These are phyloP conservation scores for Chironomus tepperi DNA, from an alignment of 1,140 invertebrate species.

Conservation along the genomic window DNA sequence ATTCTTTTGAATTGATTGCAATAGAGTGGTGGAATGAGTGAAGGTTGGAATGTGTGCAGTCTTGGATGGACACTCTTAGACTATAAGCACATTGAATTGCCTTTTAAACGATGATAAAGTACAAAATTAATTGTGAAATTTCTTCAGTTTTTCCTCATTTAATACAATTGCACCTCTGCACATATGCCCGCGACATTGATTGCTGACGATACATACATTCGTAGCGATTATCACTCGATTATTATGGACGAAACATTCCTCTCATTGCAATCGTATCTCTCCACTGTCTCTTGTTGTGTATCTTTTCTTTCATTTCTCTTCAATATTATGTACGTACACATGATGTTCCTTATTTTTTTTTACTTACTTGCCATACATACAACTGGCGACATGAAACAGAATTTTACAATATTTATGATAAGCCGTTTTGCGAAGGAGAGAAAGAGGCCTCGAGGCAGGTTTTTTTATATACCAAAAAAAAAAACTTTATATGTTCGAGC, in stretches of 20 bases:
- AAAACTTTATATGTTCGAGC: too few relatives aligned
- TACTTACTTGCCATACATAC: neutral
- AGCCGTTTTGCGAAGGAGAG: too few relatives aligned
- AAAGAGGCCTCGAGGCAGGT: too few relatives aligned
- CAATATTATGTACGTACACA: neutral
- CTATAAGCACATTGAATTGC: too few relatives aligned
- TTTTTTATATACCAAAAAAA: too few relatives aligned
- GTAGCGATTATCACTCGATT: neutral
- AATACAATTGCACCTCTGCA: neutral
- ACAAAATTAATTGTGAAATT: too few relatives aligned
- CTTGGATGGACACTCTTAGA: too few relatives aligned
- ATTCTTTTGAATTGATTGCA: slow-evolving; percentile 7
- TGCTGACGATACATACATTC: slow-evolving; percentile 4
- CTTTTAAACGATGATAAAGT: too few relatives aligned
- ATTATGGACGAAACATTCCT: slow-evolving; percentile 14
- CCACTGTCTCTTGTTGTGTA: neutral
- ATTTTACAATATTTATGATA: too few relatives aligned
- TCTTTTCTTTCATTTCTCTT: too few relatives aligned
- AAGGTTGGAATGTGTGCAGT: neutral
- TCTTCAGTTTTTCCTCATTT: too few relatives aligned
- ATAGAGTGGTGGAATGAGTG: slow-evolving; percentile 3
- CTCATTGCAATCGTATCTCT: slow-evolving; percentile 12
- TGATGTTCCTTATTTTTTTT: neutral
- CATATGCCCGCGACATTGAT: neutral
- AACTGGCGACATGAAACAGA: neutral